Evolutionary conservation across 30 jellyfish, hydroid and myxozoan species (phyloP).

Genomic region (Aurelia sp.): DNA sequence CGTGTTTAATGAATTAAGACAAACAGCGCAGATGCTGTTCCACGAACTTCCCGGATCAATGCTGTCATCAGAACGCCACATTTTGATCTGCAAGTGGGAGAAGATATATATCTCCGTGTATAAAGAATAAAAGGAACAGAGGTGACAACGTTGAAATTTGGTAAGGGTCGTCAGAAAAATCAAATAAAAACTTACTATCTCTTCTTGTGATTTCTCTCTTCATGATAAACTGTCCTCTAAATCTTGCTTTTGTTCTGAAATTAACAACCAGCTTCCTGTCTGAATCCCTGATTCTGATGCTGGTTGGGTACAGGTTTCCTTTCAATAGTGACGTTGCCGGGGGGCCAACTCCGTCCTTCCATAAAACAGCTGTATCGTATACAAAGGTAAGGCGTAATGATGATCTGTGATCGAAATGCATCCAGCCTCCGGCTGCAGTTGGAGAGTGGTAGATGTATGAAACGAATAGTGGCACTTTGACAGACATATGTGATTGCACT

Average conservation of each 20-base stretch:
- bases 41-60: no score
- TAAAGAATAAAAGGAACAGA: no score
- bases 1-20: no score
- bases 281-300: slow-evolving; percentile 79
- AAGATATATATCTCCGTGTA: no score
- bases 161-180: no score
- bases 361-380: slow-evolving; percentile 91
- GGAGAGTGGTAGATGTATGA: slow-evolving; percentile 94
- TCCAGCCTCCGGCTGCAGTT: slow-evolving; percentile 87
- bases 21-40: no score
- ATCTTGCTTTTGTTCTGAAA: slow-evolving; percentile 94
- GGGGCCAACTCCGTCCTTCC: slow-evolving; percentile 97
- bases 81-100: no score
- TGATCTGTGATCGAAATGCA: slow-evolving; percentile 90
- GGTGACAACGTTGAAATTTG: no score
- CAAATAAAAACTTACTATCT: slow-evolving; percentile 31
- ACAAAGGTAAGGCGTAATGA: slow-evolving; percentile 83
- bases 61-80: no score
- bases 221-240: slow-evolving; percentile 88
- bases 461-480: slow-evolving; percentile 88
- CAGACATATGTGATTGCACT: slow-evolving; percentile 87
- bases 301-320: slow-evolving; percentile 92
- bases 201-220: slow-evolving; percentile 57
- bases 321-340: slow-evolving; percentile 74
- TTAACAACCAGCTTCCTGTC: slow-evolving; percentile 85